Evolutionary conservation across 2,113 vertebrate species (phyloP).

Genomic region (Thunnus maccoyii): DNA sequence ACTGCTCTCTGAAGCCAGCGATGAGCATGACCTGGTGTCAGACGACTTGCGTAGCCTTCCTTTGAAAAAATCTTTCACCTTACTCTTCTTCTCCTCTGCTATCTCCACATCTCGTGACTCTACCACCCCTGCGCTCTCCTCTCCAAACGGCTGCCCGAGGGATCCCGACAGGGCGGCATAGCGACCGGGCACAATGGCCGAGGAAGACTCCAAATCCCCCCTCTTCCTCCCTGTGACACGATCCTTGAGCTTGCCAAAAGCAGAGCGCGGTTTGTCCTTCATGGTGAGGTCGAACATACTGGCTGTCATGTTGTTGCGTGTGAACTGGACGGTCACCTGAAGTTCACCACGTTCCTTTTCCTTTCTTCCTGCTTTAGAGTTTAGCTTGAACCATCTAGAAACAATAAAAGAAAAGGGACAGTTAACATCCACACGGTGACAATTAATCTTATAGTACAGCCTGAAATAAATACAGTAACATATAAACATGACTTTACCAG

Average conservation of each 20-base stretch:
- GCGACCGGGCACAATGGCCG: constrained; percentile 93
- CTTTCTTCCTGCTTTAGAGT: constrained; percentile 92
- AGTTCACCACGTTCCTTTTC: constrained; percentile 96
- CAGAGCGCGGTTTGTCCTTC: constrained; percentile 94
- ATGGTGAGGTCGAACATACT: constrained; percentile 98
- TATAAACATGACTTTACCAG: neutral
- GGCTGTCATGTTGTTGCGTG: constrained; percentile 93
- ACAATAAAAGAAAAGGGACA: constrained; percentile 22
- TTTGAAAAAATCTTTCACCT: constrained; percentile 91
- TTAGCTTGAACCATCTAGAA: constrained; percentile 94
- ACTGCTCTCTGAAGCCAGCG: constrained; percentile 94
- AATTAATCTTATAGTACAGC: neutral
- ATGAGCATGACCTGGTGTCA: constrained; percentile 92
- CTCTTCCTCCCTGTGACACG: constrained; percentile 92
- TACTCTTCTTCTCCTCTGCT: constrained; percentile 89
- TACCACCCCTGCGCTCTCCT: constrained; percentile 73
- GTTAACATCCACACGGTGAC: constrained; percentile 3
- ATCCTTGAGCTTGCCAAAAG: constrained; percentile 96
- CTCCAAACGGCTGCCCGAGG: constrained; percentile 72
- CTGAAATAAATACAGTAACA: neutral
- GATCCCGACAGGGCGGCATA: constrained; percentile 81
- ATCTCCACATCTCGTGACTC: constrained; percentile 75
- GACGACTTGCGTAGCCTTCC: constrained; percentile 90
- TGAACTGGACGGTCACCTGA: constrained; percentile 93
- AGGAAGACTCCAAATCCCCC: constrained; percentile 93